Evolutionary conservation across 2,797 vertebrate species (phyloP), one percentile per base, ranked within the genome.

Genomic region (Tympanoctomys barrerae): DNA sequence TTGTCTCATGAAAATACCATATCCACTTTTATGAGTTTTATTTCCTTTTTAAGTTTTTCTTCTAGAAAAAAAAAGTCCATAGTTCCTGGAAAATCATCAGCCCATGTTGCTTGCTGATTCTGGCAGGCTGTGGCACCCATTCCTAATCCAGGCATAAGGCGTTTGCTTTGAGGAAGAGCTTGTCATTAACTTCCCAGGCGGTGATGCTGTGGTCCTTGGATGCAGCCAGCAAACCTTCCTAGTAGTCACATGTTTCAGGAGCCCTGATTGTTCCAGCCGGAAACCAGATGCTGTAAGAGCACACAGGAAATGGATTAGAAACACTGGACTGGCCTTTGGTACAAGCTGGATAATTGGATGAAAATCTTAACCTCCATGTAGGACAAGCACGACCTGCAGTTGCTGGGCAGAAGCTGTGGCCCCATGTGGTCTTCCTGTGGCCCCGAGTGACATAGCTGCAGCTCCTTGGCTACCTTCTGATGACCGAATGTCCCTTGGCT

Each of bases 171-270:
- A 80, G 77, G 90, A 90, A 79, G 89, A 62, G 79, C 96, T 77
- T 97, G 95, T 97, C 96, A 0, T 88, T 96, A 92, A 57, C 78
- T 91, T 95, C 2, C 13, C 92, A 96, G 95, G 86, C 77, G 33
- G 49, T 2, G 80, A 87, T 94, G 5, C 42, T 86, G 96, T 89
- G 92, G 59, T 90, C 87, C 94, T 89, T 5, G 9, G 80, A 71
- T 18, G 81, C 59, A 70, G 54, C 24, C 2, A 92, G 54, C 64
- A 83, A 36, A 1, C 78, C 81, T 96, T 84, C 88, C 87, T 21
- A 1, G 59, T 1, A 61, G 66, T 95, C 91, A 54, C 93, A 52
- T 96, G 96, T 83, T 83, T 84, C 54, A 0, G 49, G 36, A 26
- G 54, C 70, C 36, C 2, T 2, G 49, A 33, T 33, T 59, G 39